Conservation (phyloP, 1,140 invertebrate genomes). For the Trinorchestia longiramus region DNA sequence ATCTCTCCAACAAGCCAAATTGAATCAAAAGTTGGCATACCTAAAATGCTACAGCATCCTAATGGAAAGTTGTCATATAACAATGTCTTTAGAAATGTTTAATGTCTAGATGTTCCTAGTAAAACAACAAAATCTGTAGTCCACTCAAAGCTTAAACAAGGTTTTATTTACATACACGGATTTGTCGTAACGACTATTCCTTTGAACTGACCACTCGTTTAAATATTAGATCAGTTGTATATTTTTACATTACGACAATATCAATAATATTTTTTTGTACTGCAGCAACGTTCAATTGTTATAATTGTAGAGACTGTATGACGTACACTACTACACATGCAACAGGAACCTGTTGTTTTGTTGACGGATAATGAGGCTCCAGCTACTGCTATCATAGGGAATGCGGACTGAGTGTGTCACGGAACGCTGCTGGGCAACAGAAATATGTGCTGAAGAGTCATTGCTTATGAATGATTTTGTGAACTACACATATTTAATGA, state of each 20-base stretch:
- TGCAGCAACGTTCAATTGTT: background rate
- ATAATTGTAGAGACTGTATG: background rate
- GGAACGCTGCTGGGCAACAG: background rate
- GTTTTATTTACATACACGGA: background rate
- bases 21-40: no score
- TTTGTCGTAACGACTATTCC: background rate
- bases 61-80: no score
- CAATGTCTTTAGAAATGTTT: no score
- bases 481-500: no score
- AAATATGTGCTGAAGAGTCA: background rate
- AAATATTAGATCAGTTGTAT: background rate
- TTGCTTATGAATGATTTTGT: no score
- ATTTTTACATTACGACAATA: background rate
- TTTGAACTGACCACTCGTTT: background rate
- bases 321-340: background rate
- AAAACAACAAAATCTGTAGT: background rate
- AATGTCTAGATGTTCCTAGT: no score
- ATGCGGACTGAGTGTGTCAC: background rate
- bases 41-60: no score
- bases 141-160: background rate
- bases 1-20: no score
- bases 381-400: background rate
- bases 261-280: background rate
- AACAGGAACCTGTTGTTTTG: conserved; percentile 7
- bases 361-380: background rate